A percentile compares a stretch with the other conserved stretches of the same genome.
Evolutionary conservation across 2,113 vertebrate genomes (phyloP).

Genomic region (Salvelinus fontinalis): DNA sequence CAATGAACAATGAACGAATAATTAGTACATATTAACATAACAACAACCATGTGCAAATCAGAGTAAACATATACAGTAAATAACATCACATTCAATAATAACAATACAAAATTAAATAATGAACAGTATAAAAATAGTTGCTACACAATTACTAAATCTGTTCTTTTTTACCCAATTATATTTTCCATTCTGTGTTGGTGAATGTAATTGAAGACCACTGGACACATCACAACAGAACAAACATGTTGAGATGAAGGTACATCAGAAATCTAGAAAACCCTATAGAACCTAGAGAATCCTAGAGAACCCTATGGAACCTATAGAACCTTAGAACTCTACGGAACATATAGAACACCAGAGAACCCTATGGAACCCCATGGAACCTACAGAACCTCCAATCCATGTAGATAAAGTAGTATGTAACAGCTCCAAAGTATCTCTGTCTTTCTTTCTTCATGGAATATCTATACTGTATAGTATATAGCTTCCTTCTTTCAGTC

Average conservation of each 20-base stretch:
- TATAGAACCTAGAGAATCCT: too few relatives aligned
- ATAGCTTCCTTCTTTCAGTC: not conserved
- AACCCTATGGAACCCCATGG: too few relatives aligned
- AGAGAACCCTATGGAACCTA: too few relatives aligned
- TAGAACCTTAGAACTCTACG: too few relatives aligned
- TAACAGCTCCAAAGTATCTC: not conserved
- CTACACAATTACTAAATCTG: slow-evolving; percentile 48
- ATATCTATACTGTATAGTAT: not conserved
- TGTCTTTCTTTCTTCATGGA: not conserved
- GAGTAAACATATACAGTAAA: not conserved
- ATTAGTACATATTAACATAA: slow-evolving; percentile 10
- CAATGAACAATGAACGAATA: slow-evolving; percentile 12
- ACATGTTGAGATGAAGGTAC: not conserved
- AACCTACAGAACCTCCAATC: not conserved
- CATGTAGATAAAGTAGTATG: not conserved
- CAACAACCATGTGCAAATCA: slow-evolving; percentile 14
- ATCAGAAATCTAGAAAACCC: too few relatives aligned
- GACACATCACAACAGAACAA: not conserved
- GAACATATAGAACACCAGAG: too few relatives aligned
- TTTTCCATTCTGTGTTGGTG: slow-evolving; percentile 5
- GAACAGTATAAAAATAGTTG: slow-evolving; percentile 68
- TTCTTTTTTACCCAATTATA: slow-evolving; percentile 8
- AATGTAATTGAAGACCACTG: not conserved
- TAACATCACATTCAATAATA: not conserved
- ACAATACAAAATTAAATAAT: not conserved